Base-by-base conservation (phyloP, 2,888 invertebrate genomes). In the Teinopalpus imperialis region DNA sequence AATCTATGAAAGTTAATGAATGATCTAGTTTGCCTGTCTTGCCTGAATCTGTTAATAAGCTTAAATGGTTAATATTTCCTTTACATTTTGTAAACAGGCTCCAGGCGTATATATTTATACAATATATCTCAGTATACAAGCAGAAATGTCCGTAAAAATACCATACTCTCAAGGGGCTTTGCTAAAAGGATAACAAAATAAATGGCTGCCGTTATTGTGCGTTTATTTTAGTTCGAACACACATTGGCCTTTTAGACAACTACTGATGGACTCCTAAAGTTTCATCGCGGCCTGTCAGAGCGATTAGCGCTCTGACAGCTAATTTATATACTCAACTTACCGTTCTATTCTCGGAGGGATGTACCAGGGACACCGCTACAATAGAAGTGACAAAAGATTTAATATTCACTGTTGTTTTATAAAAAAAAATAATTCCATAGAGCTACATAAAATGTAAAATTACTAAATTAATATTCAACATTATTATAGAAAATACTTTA, bases 311-410 rank as follows among this genome's bases (percentile, higher is more conserved):
- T 60, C 68, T 83, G 87, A 87, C 88, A 88, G 86, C 85, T 87
- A 86, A 88, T 88, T 87, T 87, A 87, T 87, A 80, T 82, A 83
- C 82, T 82, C 82, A 81, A 86, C 82, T 85, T 82, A 86, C 82
- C 66, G 75, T 75, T 82, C 85, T 87, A 86, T 88, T 87, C 76
- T 65, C 64, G 71, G 71, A 60, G 72, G 71, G 70, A 69, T 66
- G 61, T 59, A 56, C 57, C 65, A 61, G 61, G 76, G 77, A 69
- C 60, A 44, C 47, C 21, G 37, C 40, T 54, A 62, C 48, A 54
- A 52, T 69, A 81, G 82, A 81, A 54, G 56, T 42, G 72, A 52
- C 69, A 63, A 53, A 54, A 51, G 12, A 49, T 49, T 44, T 49
- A 49, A 52, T 43, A 41, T 27, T n/a, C 30, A 13, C 18, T 37